These are phyloP conservation scores for Apotomis turbidana DNA, from an alignment of 2,888 invertebrate genomes.

Conservation along the genomic window DNA sequence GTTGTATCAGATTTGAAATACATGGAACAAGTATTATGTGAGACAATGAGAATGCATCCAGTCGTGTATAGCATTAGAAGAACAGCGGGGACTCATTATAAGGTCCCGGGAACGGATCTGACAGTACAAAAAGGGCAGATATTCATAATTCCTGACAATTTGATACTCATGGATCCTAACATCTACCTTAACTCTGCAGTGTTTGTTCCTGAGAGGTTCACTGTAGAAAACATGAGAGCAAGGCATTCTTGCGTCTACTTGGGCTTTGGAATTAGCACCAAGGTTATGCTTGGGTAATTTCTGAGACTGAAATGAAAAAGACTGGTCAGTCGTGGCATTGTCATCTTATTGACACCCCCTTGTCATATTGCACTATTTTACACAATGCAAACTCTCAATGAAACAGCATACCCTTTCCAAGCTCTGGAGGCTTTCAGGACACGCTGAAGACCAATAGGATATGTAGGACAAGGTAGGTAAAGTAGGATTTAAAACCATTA, in stretches of 20 bases:
- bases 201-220: neutral
- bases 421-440: too few relatives aligned
- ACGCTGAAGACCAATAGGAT: too few relatives aligned
- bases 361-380: too few relatives aligned
- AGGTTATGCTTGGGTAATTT: too few relatives aligned
- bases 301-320: too few relatives aligned
- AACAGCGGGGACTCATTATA: neutral
- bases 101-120: conserved; percentile 9
- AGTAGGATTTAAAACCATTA: too few relatives aligned
- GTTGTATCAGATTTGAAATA: conserved; percentile 9
- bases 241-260: neutral
- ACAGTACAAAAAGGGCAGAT: neutral
- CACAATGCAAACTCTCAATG: too few relatives aligned
- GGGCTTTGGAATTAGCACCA: neutral
- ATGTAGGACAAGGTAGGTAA: too few relatives aligned
- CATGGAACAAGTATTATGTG: conserved; percentile 27
- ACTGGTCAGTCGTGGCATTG: too few relatives aligned
- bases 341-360: too few relatives aligned
- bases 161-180: neutral
- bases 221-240: neutral
- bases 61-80: neutral
- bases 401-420: too few relatives aligned
- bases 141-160: neutral
- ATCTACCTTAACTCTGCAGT: neutral
- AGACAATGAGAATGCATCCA: conserved; percentile 18